Evolutionary conservation across 2,888 invertebrate species (phyloP).

Genomic region (Caenorhabditis imperialis): DNA sequence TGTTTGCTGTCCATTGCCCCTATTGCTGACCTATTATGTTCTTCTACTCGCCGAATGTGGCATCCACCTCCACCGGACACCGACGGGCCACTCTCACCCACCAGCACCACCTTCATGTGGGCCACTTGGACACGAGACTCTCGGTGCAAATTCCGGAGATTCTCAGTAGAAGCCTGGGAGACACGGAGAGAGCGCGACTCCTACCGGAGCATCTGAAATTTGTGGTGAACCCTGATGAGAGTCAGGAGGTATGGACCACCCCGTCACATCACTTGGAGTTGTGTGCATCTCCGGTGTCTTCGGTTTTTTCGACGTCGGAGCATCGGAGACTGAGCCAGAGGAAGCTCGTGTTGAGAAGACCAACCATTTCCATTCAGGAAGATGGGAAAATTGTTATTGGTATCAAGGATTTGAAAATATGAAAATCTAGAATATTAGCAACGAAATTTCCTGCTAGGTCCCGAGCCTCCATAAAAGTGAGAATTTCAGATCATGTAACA

Average conservation of each 20-base stretch:
- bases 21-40: conserved; percentile 62
- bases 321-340: conserved; percentile 44
- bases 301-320: conserved; percentile 69
- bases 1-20: conserved; percentile 23
- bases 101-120: conserved; percentile 56
- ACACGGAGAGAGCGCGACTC: conserved; percentile 21
- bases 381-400: conserved; percentile 76
- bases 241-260: conserved; percentile 32
- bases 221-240: conserved; percentile 16
- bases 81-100: conserved; percentile 46
- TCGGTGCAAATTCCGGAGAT: conserved; percentile 63
- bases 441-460: too few species aligned
- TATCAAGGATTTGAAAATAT: conserved; percentile 17
- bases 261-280: conserved; percentile 27
- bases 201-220: conserved; percentile 42
- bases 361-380: conserved; percentile 77
- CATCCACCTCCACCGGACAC: conserved; percentile 45
- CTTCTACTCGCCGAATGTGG: conserved; percentile 72
- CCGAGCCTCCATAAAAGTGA: not conserved
- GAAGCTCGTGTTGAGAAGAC: conserved; percentile 67
- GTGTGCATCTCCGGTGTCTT: conserved; percentile 67
- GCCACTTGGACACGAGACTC: conserved; percentile 58
- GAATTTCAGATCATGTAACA: conserved; percentile 74
- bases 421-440: not conserved
- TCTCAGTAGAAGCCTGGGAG: conserved; percentile 36